These are phyloP conservation scores for Callinectes sapidus DNA, from an alignment of 2,888 invertebrate genomes.

Conservation along the genomic window DNA sequence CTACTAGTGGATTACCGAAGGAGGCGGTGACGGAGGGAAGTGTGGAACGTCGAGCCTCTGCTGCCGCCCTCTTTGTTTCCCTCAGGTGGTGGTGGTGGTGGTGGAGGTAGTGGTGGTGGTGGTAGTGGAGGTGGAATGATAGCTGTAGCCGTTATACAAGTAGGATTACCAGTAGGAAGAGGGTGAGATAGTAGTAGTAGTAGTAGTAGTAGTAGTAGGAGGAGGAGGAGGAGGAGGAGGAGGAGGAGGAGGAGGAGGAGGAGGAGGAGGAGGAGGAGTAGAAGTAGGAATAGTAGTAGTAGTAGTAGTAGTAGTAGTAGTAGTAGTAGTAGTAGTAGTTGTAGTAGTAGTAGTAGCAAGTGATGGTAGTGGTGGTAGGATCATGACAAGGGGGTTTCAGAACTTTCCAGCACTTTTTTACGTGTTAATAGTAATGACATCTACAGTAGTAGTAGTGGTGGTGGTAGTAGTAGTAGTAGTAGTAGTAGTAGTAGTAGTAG, in stretches of 20 bases:
- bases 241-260: too few relatives aligned
- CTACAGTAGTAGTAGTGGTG: not conserved
- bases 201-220: too few relatives aligned
- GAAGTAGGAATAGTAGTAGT: too few relatives aligned
- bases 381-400: too few relatives aligned
- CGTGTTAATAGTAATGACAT: too few relatives aligned
- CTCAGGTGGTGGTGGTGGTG: not conserved
- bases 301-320: too few relatives aligned
- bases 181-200: too few relatives aligned
- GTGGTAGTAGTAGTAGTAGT: not conserved
- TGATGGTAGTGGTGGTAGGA: not conserved
- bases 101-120: not conserved
- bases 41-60: not conserved
- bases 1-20: constrained; percentile 9
- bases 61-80: not conserved
- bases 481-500: not conserved
- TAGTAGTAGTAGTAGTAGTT: too few relatives aligned
- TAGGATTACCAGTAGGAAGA: not conserved
- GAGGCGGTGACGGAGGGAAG: constrained; percentile 16
- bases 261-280: not conserved
- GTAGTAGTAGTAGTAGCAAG: not conserved
- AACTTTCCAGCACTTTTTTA: too few relatives aligned
- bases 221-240: not conserved
- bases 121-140: not conserved
- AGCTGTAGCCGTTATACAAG: not conserved